Evolutionary conservation across 1,140 invertebrate genomes (phyloP).

Genomic region (Anastrepha obliqua): DNA sequence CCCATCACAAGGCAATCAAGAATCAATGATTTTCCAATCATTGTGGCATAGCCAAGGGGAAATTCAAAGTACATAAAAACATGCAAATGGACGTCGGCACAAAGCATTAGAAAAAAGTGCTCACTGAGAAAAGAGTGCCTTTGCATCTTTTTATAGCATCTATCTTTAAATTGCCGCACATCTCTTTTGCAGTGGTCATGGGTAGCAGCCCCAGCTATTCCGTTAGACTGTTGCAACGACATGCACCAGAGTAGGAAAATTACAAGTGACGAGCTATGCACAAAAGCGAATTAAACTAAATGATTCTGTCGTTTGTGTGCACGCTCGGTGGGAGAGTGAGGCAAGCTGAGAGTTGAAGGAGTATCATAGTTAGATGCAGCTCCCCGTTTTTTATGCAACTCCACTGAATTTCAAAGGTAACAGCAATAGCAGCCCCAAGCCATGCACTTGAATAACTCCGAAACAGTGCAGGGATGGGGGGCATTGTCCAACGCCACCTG

Average conservation of each 20-base stretch:
- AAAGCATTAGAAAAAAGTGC: background rate
- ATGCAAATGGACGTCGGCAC: background rate
- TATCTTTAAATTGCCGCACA: background rate
- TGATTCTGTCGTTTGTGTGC: constrained; percentile 24
- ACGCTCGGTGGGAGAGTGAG: background rate
- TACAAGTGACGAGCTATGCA: background rate
- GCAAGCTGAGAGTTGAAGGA: background rate
- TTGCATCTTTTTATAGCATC: background rate
- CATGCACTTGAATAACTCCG: background rate
- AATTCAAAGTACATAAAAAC: constrained; percentile 18
- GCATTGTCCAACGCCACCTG: background rate
- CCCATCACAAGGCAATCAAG: background rate
- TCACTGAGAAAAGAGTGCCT: background rate
- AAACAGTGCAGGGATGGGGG: background rate
- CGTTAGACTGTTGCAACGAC: background rate
- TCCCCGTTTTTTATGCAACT: background rate
- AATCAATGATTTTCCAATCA: constrained; percentile 44
- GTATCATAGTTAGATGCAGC: background rate
- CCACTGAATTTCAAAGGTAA: background rate
- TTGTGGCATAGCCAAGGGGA: background rate
- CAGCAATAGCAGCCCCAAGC: background rate
- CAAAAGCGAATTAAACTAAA: constrained; percentile 50
- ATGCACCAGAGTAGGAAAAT: background rate
- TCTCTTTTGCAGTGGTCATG: background rate
- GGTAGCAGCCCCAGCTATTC: background rate